Percentiles rank a stretch among this genome's conserved stretches.
These are phyloP conservation scores for Gambusia yucatana DNA, from an alignment of 2,797 vertebrate genomes.

Conservation along the genomic window DNA sequence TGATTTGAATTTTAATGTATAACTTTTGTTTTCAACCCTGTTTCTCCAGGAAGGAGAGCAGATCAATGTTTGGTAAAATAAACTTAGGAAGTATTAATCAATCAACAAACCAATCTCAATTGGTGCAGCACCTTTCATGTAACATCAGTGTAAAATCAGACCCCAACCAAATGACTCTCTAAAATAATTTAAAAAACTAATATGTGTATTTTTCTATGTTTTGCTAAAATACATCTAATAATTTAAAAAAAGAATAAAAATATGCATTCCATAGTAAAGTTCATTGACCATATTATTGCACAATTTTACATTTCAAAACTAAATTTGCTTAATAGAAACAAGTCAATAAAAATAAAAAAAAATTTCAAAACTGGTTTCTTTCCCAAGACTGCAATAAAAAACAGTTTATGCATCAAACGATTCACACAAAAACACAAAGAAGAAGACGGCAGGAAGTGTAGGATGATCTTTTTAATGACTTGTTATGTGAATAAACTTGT, in stretches of 20 bases:
- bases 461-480: too few species aligned
- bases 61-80: background rate
- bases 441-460: too few species aligned
- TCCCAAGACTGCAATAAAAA: too few species aligned
- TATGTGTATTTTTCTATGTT: background rate
- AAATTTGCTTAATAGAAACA: too few species aligned
- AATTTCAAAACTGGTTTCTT: too few species aligned
- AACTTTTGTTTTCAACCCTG: background rate
- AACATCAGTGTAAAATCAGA: background rate
- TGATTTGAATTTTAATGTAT: background rate
- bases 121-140: background rate
- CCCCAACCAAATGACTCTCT: background rate
- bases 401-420: too few species aligned
- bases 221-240: background rate
- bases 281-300: too few species aligned
- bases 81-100: background rate
- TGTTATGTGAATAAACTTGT: too few species aligned
- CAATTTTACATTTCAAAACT: too few species aligned
- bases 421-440: too few species aligned
- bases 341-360: too few species aligned
- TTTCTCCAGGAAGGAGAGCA: background rate
- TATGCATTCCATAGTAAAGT: background rate
- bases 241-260: too few species aligned
- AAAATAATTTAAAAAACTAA: background rate
- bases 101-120: background rate